Conservation (phyloP, 2,113 vertebrate species). For the Columbina picui region DNA sequence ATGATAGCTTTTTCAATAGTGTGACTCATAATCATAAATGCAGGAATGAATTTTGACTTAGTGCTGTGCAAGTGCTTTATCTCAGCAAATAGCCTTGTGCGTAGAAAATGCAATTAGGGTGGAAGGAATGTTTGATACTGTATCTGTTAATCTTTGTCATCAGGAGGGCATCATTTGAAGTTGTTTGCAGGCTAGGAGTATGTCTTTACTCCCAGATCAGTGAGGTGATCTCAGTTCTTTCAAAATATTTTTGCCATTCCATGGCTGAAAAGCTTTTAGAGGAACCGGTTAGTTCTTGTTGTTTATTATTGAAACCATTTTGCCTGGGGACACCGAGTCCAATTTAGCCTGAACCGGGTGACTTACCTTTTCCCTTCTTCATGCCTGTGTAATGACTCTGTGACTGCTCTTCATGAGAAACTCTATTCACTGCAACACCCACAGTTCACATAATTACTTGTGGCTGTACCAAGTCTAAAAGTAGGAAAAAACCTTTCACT, state of each 20-base stretch:
- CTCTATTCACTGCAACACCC: neutral
- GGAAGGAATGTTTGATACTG: neutral
- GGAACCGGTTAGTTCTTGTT: neutral
- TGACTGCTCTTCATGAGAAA: constrained; percentile 19
- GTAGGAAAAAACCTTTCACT: neutral
- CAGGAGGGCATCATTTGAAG: neutral
- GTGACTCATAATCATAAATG: constrained; percentile 47
- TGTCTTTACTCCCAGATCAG: neutral
- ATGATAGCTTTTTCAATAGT: constrained; percentile 19
- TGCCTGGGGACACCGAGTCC: neutral
- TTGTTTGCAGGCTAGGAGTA: neutral
- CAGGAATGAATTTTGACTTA: constrained; percentile 12
- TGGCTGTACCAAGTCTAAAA: neutral
- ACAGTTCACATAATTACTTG: neutral
- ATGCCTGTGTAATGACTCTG: neutral
- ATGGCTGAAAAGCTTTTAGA: neutral
- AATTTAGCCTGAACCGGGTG: neutral
- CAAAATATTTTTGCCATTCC: neutral
- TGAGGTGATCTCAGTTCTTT: neutral
- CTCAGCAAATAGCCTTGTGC: neutral
- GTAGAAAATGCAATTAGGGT: neutral
- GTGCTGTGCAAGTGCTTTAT: constrained; percentile 19
- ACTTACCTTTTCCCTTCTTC: constrained; percentile 7
- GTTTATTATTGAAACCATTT: constrained; percentile 12
- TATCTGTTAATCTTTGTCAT: neutral